A percentile compares a stretch with the other conserved stretches of the same genome.
Evolutionary conservation across 2,113 vertebrate species (phyloP).

Genomic region (Scomber colias): DNA sequence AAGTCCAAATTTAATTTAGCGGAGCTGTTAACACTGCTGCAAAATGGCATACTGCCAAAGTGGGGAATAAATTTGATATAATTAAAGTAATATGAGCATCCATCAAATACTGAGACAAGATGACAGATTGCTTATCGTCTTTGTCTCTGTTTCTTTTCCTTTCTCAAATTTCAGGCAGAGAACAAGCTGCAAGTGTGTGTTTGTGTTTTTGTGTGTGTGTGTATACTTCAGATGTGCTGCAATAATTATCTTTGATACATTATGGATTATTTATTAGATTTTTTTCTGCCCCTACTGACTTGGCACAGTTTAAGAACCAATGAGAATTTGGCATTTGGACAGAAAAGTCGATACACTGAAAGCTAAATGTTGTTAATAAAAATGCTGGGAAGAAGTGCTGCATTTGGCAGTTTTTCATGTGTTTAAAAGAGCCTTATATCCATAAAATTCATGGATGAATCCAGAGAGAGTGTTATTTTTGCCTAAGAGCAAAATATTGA

Average conservation of each 20-base stretch:
- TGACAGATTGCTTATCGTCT: constrained; percentile 15
- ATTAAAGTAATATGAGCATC: constrained; percentile 53
- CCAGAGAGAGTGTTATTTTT: background rate
- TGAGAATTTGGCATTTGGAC: constrained; percentile 38
- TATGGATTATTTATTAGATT: constrained; percentile 53
- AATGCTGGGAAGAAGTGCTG: background rate
- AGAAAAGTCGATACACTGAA: background rate
- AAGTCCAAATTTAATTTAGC: constrained; percentile 46
- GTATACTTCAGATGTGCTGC: constrained; percentile 32
- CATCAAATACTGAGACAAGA: constrained; percentile 37
- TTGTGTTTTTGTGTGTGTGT: constrained; percentile 18
- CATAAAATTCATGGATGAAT: background rate
- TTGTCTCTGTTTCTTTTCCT: background rate
- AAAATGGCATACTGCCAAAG: constrained; percentile 35
- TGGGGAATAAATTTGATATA: constrained; percentile 33
- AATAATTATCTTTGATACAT: constrained; percentile 57
- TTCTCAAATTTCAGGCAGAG: too few relatives aligned
- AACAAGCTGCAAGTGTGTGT: background rate
- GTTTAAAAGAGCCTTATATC: constrained; percentile 4
- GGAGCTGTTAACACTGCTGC: constrained; percentile 18
- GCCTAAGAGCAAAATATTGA: background rate
- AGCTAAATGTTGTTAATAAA: constrained; percentile 33
- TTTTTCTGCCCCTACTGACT: constrained; percentile 15
- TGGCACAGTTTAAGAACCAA: constrained; percentile 44
- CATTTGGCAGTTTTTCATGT: background rate